Evolutionary conservation across 2,797 vertebrate genomes (phyloP).

Genomic region (Danio albolineatus): DNA sequence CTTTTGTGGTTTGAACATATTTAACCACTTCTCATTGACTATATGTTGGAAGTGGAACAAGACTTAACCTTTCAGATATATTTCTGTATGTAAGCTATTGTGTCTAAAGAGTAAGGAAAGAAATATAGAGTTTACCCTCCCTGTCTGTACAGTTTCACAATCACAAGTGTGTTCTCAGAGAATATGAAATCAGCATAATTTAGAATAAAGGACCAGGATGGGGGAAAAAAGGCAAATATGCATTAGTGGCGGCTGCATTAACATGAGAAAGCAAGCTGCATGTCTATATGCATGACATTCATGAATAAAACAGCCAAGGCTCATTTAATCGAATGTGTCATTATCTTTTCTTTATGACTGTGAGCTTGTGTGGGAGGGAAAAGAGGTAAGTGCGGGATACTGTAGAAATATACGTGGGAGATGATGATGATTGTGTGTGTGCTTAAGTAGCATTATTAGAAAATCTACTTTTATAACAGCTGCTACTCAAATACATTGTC

Average conservation of each 20-base stretch:
- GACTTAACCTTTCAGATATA: neutral
- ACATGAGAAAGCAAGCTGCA: slow-evolving; percentile 19
- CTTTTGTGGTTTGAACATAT: neutral
- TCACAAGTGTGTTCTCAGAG: slow-evolving; percentile 7
- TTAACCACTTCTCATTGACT: neutral
- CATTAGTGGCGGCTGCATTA: slow-evolving; percentile 22
- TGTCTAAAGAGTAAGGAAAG: neutral
- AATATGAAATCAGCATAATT: neutral
- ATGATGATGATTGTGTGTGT: slow-evolving; percentile 31
- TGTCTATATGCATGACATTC: slow-evolving; percentile 34
- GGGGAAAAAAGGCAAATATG: slow-evolving; percentile 16
- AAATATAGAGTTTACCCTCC: neutral
- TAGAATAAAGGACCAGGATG: neutral
- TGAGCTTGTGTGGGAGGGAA: slow-evolving; percentile 33
- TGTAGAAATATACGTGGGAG: slow-evolving; percentile 27
- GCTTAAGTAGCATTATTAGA: slow-evolving; percentile 31
- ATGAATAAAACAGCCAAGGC: slow-evolving; percentile 42
- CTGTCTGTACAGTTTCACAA: slow-evolving; percentile 1
- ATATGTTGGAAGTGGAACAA: neutral
- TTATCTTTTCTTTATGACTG: slow-evolving; percentile 42
- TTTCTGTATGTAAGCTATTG: neutral
- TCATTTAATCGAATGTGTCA: slow-evolving; percentile 31
- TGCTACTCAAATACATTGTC: slow-evolving; percentile 7
- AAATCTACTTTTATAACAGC: slow-evolving; percentile 29
- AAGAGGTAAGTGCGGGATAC: slow-evolving; percentile 23